Conservation (phyloP, 2,797 vertebrate species). For the Sciurus vulgaris region DNA sequence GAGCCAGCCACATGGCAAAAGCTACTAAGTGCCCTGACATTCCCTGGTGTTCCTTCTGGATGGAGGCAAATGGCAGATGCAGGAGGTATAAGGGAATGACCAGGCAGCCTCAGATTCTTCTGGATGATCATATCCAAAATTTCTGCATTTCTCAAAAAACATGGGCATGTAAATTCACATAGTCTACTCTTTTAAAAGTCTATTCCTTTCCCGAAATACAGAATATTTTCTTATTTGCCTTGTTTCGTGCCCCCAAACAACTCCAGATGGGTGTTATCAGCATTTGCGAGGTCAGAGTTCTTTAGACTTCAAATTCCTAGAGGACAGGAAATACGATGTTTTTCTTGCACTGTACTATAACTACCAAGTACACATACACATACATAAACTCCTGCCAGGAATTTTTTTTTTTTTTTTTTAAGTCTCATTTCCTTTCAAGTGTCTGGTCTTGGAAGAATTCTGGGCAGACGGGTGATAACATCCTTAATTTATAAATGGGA, state of each 20-base stretch:
- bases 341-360: conserved; percentile 44
- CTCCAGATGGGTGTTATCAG: conserved; percentile 69
- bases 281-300: conserved; percentile 60
- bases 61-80: not conserved
- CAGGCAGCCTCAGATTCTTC: not conserved
- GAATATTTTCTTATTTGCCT: not conserved
- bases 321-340: conserved; percentile 74
- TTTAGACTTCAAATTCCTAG: conserved; percentile 70
- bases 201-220: not conserved
- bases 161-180: not conserved
- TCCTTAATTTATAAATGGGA: conserved; percentile 51
- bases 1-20: not conserved
- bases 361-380: conserved; percentile 34
- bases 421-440: conserved; percentile 65
- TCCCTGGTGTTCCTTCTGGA: not conserved
- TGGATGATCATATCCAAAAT: not conserved
- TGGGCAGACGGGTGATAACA: conserved; percentile 50
- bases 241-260: not conserved
- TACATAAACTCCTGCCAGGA: conserved; percentile 64
- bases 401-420: conserved; percentile 38
- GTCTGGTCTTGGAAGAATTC: conserved; percentile 62
- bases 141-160: not conserved
- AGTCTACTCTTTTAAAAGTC: not conserved
- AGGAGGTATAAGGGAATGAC: not conserved
- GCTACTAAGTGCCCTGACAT: not conserved